These are phyloP conservation scores for Busarellus nigricollis DNA, from an alignment of 2,797 vertebrate genomes.

Conservation along the genomic window DNA sequence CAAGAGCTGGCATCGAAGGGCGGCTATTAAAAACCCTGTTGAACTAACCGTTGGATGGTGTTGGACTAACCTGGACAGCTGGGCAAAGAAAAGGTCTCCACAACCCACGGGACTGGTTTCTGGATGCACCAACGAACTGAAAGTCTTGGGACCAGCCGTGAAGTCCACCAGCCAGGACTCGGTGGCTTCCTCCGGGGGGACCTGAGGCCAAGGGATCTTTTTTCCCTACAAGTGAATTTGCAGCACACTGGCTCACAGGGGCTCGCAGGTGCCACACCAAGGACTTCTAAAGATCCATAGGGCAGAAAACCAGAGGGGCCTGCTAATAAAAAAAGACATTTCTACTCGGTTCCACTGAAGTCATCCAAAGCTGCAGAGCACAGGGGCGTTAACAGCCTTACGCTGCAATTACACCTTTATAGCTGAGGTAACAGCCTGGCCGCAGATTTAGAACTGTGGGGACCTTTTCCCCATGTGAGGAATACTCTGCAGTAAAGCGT, in stretches of 20 bases:
- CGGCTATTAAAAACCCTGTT: accelerated
- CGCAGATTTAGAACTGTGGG: not conserved
- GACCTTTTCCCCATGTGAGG: not conserved
- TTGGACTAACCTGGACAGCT: not conserved
- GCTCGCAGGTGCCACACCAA: not conserved
- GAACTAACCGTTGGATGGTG: no score
- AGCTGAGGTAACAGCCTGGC: not conserved
- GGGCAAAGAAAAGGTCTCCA: not conserved
- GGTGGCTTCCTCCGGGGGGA: not conserved
- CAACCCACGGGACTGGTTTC: not conserved
- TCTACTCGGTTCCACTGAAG: not conserved
- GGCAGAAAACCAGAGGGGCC: not conserved
- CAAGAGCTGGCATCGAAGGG: not conserved
- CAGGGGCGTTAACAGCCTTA: not conserved
- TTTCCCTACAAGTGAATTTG: not conserved
- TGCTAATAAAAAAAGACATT: not conserved
- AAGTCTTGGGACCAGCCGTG: accelerated
- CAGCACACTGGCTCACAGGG: not conserved
- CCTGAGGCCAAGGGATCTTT: not conserved
- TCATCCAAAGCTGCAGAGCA: not conserved
- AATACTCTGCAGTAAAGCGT: not conserved
- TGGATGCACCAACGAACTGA: not conserved
- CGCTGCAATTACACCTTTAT: not conserved
- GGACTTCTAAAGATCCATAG: not conserved
- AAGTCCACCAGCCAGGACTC: not conserved